Base-by-base conservation (phyloP, 2,113 vertebrate genomes). In the Pelecanoides urinatrix region DNA sequence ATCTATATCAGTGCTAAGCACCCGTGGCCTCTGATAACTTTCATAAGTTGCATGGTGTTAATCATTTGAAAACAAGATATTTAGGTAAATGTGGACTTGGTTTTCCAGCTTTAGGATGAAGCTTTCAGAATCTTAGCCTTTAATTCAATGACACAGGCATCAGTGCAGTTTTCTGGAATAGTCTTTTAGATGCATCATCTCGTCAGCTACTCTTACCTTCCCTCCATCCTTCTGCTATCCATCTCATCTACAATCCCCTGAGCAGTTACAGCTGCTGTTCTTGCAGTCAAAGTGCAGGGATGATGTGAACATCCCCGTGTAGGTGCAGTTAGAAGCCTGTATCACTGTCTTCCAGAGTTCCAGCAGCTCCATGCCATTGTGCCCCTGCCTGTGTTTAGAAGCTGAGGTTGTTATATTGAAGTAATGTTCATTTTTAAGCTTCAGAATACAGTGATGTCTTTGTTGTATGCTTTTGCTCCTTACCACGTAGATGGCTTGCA, bases 401-500 rank as follows among this genome's bases (percentile, higher is more conserved):
- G 32, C 52, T 53, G 13, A 71, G 36, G 21, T n/a, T 2, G 0
- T 58, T 79, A 3, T 16, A 6, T 12, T 38, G 49, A 55, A 65
- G 40, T 20, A 23, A 23, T 11, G 44, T 29, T 67, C 5, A 10
- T 80, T 90, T 68, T 88, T 68, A 61, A 73, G 66, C 23, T 89
- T 77, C 40, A 34, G 34, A 67, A 34, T 34, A 23, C 52, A 47
- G 36, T 8, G 19, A 4, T 59, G 45, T 29, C 38, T 76, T 77
- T 66, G 53, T 26, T 89, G 44, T 17, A 9, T 42, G 23, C 9
- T 71, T 77, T 76, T 93, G n/a, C 47, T 78, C 45, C n/a, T 49
- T 40, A 40, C 14, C n/a, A 63, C 0, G 0, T 15, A 17, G 30
- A 11, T 70, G 3, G 3, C 36, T 93, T 66, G 49, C 2, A 4